These are phyloP conservation scores for Acrocephalus arundinaceus DNA, from an alignment of 2,113 vertebrate species.

Conservation along the genomic window DNA sequence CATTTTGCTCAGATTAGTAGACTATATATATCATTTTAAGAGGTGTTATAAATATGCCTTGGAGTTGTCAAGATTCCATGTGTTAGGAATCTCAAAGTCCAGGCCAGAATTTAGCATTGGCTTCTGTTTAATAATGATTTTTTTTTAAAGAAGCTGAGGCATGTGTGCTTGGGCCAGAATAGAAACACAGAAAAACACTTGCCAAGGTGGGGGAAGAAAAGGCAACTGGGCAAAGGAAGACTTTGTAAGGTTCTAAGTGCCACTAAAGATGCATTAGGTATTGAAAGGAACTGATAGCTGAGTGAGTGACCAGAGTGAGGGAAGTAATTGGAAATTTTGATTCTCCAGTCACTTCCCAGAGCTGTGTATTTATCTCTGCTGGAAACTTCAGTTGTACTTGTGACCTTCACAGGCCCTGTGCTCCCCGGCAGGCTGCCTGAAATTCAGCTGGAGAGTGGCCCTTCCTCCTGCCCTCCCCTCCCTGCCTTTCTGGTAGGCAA, in stretches of 20 bases:
- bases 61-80: neutral
- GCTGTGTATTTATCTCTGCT: neutral
- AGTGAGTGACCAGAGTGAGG: neutral
- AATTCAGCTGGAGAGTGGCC: neutral
- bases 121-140: neutral
- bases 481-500: neutral
- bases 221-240: neutral
- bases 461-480: neutral
- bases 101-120: neutral
- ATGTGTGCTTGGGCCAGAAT: neutral
- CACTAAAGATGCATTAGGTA: neutral
- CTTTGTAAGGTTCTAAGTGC: neutral
- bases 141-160: neutral
- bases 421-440: neutral
- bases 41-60: neutral
- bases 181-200: neutral
- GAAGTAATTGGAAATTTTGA: neutral
- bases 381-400: neutral
- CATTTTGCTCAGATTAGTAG: neutral
- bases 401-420: constrained; percentile 24
- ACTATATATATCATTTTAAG: neutral
- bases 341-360: neutral
- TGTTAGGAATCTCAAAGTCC: neutral
- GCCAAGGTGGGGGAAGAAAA: neutral
- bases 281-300: neutral